phyloP scores from a whole-genome alignment of 2,113 vertebrate genomes.

The Microcebus murinus region DNA sequence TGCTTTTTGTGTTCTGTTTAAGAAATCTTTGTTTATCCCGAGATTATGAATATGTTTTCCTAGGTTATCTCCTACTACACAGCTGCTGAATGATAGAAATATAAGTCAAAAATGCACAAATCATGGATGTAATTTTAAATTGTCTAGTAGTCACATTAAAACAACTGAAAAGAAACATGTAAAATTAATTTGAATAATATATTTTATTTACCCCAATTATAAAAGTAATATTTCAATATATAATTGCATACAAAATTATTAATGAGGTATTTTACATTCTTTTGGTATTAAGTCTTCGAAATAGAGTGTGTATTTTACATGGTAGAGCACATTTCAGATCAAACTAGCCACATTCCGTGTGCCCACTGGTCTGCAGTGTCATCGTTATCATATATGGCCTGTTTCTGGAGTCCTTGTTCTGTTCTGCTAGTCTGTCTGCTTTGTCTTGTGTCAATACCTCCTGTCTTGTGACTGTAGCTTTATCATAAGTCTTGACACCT shows the following conservation, averaged over 20 bases:
- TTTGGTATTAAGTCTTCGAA: not conserved
- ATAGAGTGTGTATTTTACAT: not conserved
- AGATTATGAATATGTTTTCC: not conserved
- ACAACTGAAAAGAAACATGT: too few relatives aligned
- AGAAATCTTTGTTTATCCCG: not conserved
- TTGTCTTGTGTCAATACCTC: not conserved
- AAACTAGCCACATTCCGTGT: not conserved
- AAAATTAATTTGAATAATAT: too few relatives aligned
- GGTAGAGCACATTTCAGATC: not conserved
- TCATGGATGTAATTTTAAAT: not conserved
- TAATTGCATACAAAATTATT: too few relatives aligned
- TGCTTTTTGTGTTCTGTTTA: not conserved
- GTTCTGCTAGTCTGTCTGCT: not conserved
- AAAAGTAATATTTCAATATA: too few relatives aligned
- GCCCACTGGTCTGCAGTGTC: not conserved
- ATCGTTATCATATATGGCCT: not conserved
- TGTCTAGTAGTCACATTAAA: not conserved
- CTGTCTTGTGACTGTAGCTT: not conserved
- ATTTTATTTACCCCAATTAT: too few relatives aligned
- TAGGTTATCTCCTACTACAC: not conserved
- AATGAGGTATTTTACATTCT: not conserved
- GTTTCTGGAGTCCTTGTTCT: not conserved
- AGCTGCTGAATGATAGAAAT: not conserved
- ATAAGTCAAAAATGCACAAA: not conserved
- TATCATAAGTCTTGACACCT: not conserved